Base-by-base conservation (phyloP, 2,888 invertebrate genomes). In the Chrysolina americana region DNA sequence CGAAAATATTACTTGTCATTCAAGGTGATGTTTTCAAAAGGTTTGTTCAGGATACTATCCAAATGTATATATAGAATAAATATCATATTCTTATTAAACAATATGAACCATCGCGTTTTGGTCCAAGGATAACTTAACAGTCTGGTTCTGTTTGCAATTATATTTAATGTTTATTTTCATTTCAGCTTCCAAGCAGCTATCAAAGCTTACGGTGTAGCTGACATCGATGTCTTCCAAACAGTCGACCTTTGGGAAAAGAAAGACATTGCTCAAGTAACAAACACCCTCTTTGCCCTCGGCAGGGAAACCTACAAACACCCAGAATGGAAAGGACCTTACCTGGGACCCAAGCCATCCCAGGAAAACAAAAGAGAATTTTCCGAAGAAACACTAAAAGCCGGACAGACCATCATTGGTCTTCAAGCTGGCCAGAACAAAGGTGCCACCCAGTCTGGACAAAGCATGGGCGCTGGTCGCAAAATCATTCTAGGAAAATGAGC, bases 391-490 rank as follows among this genome's bases (percentile, higher is more conserved):
- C 87, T 98, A 84, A 93, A 93, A 83, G 96, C 97, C 81, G 97
- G 97, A 36, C 92, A 98, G 89, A 92, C 94, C 81, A 91, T 97
- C 85, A 95, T 98, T 84, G 97, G 98, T 84, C 94, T 98, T 68
- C 98, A 98, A 89, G 97, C 97, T 82, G 98, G 98, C 75, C 94
- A 94, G 88, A 98, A 98, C 93, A 97, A 98, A 89, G 98, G 98
- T 59, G 98, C 98, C 83, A 94, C 95, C 76, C 98, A 98, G 89
- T 93, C 96, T 41, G 98, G 98, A 41, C 93, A 93, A 88, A 98
- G 95, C 89, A 91, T 97, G 75, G 98, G 98, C 78, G 96, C 96
- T 80, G 93, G 94, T 83, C 94, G 96, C 87, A 96, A 96, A 89
- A 96, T 96, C 89, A 91, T 97, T 86, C 91, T 96, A 87, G 96